Conservation (phyloP, 2,888 invertebrate genomes). For the Diaphora mendica region DNA sequence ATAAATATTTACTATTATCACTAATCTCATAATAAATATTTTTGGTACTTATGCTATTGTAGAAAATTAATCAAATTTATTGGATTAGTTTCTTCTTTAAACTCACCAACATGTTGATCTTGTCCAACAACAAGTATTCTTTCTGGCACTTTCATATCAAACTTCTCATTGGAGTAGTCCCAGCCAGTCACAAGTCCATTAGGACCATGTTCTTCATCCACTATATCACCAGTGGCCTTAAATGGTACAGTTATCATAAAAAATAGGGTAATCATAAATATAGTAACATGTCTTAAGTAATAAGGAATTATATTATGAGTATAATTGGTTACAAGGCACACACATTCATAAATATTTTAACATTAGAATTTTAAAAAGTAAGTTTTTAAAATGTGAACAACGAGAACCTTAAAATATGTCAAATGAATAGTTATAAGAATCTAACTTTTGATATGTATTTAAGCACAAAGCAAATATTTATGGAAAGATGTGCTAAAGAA, state of each 20-base stretch:
- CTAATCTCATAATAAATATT: too few species aligned
- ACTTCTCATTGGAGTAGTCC: constrained; percentile 90
- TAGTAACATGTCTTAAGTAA: neutral
- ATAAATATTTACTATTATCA: neutral
- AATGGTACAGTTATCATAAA: constrained; percentile 21
- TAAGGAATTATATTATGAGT: too few species aligned
- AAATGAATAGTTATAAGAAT: neutral
- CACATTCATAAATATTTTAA: neutral
- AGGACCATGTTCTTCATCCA: constrained; percentile 88
- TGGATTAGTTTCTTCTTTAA: neutral
- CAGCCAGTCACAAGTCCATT: constrained; percentile 88
- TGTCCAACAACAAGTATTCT: constrained; percentile 95
- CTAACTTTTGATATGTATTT: neutral
- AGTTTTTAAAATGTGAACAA: neutral
- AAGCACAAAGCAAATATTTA: neutral
- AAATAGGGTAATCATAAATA: neutral
- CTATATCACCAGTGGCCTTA: constrained; percentile 90
- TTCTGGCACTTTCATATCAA: constrained; percentile 97
- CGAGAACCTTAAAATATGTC: neutral
- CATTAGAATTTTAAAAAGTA: neutral
- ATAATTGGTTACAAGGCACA: neutral
- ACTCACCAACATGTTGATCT: constrained; percentile 88
- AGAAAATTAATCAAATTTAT: neutral
- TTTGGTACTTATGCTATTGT: too few species aligned
- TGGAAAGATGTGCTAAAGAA: neutral